These are phyloP conservation scores for Tapirus indicus DNA, from an alignment of 2,797 vertebrate species.

Conservation along the genomic window DNA sequence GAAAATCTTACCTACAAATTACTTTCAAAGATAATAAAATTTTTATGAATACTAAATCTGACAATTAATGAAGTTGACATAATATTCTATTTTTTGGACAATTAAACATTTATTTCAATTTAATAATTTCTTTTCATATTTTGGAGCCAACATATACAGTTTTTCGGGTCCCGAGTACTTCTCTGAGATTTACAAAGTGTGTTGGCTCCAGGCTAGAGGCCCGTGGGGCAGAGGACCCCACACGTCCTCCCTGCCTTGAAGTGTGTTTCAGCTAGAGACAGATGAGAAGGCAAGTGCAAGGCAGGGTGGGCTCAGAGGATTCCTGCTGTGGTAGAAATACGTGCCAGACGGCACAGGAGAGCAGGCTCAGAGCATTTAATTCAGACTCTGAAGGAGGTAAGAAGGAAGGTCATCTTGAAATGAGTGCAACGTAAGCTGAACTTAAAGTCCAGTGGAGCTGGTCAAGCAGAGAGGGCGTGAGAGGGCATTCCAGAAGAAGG, in stretches of 20 bases:
- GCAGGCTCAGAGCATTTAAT: not conserved
- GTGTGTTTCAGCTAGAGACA: not conserved
- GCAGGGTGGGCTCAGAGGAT: not conserved
- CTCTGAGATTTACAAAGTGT: not conserved
- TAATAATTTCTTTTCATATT: not conserved
- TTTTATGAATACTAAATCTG: conserved; percentile 72
- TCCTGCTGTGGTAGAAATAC: not conserved
- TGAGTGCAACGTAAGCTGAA: not conserved
- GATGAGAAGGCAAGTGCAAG: not conserved
- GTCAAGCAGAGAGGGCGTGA: not conserved
- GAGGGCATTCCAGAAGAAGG: too few species aligned
- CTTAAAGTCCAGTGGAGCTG: not conserved
- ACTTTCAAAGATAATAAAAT: conserved; percentile 44
- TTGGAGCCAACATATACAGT: not conserved
- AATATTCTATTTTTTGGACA: conserved; percentile 43
- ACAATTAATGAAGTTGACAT: conserved; percentile 61
- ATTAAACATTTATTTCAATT: conserved; percentile 58
- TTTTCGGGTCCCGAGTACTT: not conserved
- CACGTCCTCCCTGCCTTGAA: not conserved
- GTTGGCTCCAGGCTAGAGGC: not conserved
- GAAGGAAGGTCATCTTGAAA: not conserved
- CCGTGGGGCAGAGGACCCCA: fast-evolving
- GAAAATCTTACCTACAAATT: conserved; percentile 7
- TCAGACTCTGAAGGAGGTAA: not conserved
- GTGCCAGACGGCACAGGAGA: not conserved